Base-by-base conservation (phyloP, 2,113 vertebrate species). In the Furnarius figulus region DNA sequence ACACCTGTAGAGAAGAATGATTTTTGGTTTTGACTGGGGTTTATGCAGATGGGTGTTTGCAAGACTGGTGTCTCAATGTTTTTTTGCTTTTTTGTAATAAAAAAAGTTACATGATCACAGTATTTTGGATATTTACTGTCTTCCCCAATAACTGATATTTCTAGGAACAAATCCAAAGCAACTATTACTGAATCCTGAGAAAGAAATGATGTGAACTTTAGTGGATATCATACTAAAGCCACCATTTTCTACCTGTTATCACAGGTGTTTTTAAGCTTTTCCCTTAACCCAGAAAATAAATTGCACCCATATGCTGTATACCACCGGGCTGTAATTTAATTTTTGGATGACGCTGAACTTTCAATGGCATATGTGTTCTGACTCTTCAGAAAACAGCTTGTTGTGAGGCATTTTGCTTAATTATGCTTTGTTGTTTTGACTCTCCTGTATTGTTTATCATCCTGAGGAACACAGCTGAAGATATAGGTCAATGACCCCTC, bases 361-460 rank as follows among this genome's bases (percentile, higher is more conserved):
- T 89, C 50, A 70, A 9, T 39, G 31, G 12, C 0, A 1, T 49
- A 25, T 62, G 72, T 62, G 23, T 53, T 79, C 35, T 35, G 71
- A 58, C 62, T 85, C 49, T 83, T 89, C 74, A 85, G n/a, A 70
- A 91, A 85, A 53, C 53, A 89, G 55, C 63, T 83, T 87, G 15
- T 73, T 71, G 35, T 55, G 59, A 83, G 44, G 75, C 50, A 84
- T 90, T 91, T 88, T 83, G 42, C 80, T 94, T 96, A 91, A 96
- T 87, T 89, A 79, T 79, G 40, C 22, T 74, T 76, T 85, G 56
- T 68, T 93, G 35, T 90, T 94, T 86, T 80, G 25, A 44, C 19
- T 83, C 23, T 76, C 59, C 55, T 80, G 50, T 47, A 56, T 63
- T 44, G 67, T 79, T 93, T 91, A 74, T 93, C 59, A 80, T 76